These are phyloP conservation scores for Psilopsiagon aurifrons DNA, from an alignment of 2,113 vertebrate genomes.

Conservation along the genomic window DNA sequence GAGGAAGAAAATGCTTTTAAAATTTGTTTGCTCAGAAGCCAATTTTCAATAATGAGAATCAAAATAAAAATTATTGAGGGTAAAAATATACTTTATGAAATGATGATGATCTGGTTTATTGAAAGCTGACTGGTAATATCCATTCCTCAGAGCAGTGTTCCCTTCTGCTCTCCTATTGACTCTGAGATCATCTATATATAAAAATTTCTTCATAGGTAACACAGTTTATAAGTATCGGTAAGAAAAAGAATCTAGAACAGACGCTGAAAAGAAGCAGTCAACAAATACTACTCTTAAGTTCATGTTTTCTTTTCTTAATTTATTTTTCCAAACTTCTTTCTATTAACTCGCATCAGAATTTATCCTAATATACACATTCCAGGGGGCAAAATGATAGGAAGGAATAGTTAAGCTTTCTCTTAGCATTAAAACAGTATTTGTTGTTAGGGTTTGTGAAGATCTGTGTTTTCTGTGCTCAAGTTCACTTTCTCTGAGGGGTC, in stretches of 20 bases:
- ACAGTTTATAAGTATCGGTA: not conserved
- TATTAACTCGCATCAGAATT: not conserved
- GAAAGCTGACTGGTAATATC: not conserved
- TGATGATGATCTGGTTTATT: not conserved
- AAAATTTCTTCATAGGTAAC: not conserved
- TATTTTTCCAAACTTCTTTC: not conserved
- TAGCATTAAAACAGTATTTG: not conserved
- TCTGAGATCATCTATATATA: not conserved
- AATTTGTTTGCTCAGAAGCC: not conserved
- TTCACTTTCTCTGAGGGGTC: not conserved
- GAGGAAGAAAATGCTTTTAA: not conserved
- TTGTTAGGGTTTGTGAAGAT: not conserved
- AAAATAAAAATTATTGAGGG: not conserved
- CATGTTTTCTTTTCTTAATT: not conserved
- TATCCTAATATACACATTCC: rapidly evolving
- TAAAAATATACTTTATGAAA: not conserved
- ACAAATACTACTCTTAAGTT: not conserved
- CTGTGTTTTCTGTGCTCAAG: not conserved
- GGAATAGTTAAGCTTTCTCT: not conserved
- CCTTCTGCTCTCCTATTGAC: not conserved
- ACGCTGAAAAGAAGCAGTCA: not conserved
- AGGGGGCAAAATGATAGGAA: not conserved
- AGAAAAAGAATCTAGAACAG: not conserved
- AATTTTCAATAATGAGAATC: not conserved
- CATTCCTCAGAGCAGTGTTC: not conserved